Evolutionary conservation across 2,113 vertebrate species (phyloP).

Genomic region (Chaetops frenatus): DNA sequence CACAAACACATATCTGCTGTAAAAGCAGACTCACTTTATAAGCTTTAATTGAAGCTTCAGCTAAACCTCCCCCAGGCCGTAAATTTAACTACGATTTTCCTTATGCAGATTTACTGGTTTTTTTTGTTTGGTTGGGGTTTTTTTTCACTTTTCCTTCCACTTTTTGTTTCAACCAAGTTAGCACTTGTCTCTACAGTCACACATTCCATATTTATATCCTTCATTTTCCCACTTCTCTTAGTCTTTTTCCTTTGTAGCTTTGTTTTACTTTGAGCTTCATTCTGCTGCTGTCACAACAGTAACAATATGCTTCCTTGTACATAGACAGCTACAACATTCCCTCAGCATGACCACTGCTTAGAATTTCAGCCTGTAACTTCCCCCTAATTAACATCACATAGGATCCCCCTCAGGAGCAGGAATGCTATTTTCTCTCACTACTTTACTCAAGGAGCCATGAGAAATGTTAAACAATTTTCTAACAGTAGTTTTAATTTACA

Average conservation of each 20-base stretch:
- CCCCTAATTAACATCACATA: slow-evolving; percentile 15
- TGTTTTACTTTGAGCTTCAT: not conserved
- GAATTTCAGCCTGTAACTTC: slow-evolving; percentile 1
- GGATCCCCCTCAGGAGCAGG: not conserved
- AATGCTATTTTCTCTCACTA: not conserved
- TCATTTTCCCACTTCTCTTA: not conserved
- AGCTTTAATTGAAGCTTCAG: not conserved
- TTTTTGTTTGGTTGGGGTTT: not conserved
- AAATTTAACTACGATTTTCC: not conserved
- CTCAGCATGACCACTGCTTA: not conserved
- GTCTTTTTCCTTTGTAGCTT: not conserved
- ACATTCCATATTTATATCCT: not conserved
- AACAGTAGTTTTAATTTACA: not conserved
- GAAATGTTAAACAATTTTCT: not conserved
- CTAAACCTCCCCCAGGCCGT: not conserved
- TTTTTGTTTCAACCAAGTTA: not conserved
- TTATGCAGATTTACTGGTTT: not conserved
- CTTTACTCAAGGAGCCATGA: not conserved
- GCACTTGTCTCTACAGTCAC: not conserved
- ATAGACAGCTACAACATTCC: slow-evolving; percentile 9
- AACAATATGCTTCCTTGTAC: not conserved
- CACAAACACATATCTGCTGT: not conserved
- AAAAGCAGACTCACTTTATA: not conserved
- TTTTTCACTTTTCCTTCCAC: not conserved
- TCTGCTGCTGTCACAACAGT: slow-evolving; percentile 16